phyloP scores from a whole-genome alignment of 2,113 vertebrate species.

The Callocephalon fimbriatum region DNA sequence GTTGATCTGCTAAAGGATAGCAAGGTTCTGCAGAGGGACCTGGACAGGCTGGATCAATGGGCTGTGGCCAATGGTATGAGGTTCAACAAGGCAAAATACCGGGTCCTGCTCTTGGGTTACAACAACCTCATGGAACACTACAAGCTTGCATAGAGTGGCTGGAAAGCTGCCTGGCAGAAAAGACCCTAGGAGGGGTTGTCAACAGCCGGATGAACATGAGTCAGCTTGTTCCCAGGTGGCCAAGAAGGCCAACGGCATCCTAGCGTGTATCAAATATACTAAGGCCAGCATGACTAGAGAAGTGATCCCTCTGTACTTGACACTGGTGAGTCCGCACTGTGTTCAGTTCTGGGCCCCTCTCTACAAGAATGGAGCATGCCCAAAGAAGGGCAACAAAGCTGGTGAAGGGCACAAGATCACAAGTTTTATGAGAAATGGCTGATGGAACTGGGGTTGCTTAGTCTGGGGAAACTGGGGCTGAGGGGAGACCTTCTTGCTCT shows the following conservation, averaged over 20 bases:
- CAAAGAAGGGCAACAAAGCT: neutral
- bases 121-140: neutral
- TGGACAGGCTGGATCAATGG: neutral
- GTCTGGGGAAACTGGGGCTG: neutral
- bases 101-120: neutral
- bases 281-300: neutral
- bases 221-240: neutral
- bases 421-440: neutral
- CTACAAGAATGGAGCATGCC: neutral
- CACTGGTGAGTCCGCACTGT: neutral
- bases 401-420: neutral
- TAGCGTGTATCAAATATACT: neutral
- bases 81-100: neutral
- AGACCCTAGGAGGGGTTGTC: neutral
- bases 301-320: neutral
- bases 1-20: neutral
- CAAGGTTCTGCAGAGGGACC: neutral
- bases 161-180: neutral
- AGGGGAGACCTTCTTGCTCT: neutral
- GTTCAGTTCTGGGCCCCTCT: neutral
- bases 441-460: neutral
- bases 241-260: neutral
- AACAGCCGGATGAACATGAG: neutral
- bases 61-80: neutral
- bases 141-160: neutral